These are phyloP conservation scores for Amblyraja radiata DNA, from an alignment of 2,797 vertebrate genomes.

Conservation along the genomic window DNA sequence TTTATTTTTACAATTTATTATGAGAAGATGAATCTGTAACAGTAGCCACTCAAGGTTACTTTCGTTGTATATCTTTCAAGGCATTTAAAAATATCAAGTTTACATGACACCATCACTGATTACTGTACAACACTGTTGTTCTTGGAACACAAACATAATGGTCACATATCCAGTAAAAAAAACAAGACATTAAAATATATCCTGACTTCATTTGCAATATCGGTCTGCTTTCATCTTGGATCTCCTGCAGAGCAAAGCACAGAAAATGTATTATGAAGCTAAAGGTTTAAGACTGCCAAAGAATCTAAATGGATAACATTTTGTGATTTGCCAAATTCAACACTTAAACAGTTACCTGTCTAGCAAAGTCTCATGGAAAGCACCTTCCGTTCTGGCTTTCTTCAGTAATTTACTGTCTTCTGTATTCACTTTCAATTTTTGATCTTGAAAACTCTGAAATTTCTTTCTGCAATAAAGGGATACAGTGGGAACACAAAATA, in stretches of 20 bases:
- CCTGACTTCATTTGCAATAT: slow-evolving; percentile 35
- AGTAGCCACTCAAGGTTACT: background rate
- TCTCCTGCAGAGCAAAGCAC: slow-evolving; percentile 36
- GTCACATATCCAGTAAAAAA: background rate
- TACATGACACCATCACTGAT: background rate
- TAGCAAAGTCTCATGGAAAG: slow-evolving; percentile 83
- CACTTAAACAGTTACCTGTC: slow-evolving; percentile 68
- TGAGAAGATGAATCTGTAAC: background rate
- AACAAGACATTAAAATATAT: background rate
- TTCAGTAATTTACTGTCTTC: slow-evolving; percentile 71
- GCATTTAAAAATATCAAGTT: slow-evolving; percentile 7
- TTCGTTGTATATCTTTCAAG: background rate
- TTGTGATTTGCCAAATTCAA: background rate
- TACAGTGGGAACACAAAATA: background rate
- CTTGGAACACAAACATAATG: background rate
- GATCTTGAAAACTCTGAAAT: slow-evolving; percentile 97
- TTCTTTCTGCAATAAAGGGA: slow-evolving; percentile 72
- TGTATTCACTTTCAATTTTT: slow-evolving; percentile 82
- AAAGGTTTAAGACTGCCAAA: background rate
- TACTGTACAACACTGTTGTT: background rate
- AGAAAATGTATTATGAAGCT: background rate
- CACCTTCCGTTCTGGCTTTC: slow-evolving; percentile 81
- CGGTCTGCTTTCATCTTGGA: slow-evolving; percentile 38
- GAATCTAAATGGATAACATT: background rate
- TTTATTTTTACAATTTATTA: background rate